Evolutionary conservation across 2,797 vertebrate genomes (phyloP).

Genomic region (Onychomys torridus): DNA sequence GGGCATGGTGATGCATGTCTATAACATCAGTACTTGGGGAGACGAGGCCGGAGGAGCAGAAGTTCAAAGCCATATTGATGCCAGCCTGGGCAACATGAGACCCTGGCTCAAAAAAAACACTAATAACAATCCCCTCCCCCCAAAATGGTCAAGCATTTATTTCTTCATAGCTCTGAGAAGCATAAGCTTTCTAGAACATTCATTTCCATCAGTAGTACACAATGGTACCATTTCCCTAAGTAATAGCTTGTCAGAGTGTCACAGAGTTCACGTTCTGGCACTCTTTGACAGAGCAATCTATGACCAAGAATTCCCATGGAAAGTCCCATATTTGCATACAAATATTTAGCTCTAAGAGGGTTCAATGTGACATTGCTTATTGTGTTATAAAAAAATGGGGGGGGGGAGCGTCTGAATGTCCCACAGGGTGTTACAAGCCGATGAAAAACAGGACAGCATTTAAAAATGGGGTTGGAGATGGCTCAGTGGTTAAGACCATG

Average conservation of each 20-base stretch:
- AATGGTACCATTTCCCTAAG: neutral
- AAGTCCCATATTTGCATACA: neutral
- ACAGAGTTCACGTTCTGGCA: neutral
- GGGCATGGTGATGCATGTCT: neutral
- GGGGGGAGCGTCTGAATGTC: neutral
- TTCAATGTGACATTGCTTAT: neutral
- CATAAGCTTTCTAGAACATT: neutral
- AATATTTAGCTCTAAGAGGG: neutral
- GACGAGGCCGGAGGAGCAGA: neutral
- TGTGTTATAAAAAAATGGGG: neutral
- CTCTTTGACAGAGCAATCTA: neutral
- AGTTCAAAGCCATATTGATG: neutral
- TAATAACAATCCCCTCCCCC: neutral
- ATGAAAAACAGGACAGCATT: neutral
- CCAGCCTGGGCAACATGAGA: neutral
- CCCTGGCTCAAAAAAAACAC: neutral
- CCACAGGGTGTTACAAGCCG: neutral
- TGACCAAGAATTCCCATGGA: neutral
- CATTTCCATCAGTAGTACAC: rapidly evolving
- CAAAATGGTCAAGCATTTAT: neutral
- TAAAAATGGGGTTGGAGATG: neutral
- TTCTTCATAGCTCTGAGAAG: neutral
- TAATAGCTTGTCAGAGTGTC: neutral
- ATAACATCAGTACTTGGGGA: neutral
- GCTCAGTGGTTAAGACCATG: neutral